Evolutionary conservation across 2,888 invertebrate genomes (phyloP).

Genomic region (Caenorhabditis japonica): DNA sequence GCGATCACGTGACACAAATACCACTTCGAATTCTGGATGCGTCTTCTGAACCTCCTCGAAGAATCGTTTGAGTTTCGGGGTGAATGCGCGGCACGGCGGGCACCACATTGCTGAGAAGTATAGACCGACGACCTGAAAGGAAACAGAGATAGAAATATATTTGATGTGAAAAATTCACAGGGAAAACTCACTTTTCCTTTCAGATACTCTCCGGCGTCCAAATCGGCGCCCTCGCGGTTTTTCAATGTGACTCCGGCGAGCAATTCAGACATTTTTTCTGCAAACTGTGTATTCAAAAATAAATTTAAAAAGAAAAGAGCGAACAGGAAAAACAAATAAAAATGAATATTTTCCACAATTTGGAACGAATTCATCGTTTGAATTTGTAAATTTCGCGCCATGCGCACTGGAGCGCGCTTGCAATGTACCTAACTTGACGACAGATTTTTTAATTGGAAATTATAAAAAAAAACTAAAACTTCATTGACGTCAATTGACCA

Average conservation of each 20-base stretch:
- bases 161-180: background rate
- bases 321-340: background rate
- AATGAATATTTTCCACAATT: background rate
- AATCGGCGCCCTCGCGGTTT: constrained; percentile 48
- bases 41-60: constrained; percentile 64
- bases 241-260: constrained; percentile 50
- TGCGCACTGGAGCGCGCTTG: constrained; percentile 12
- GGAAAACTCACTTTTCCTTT: constrained; percentile 67
- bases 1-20: constrained; percentile 74
- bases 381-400: background rate
- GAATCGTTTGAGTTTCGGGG: constrained; percentile 69
- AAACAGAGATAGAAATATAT: no score
- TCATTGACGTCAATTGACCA: no score
- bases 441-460: constrained; percentile 1
- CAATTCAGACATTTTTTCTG: constrained; percentile 51
- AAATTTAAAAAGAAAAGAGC: background rate
- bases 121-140: constrained; percentile 77
- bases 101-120: constrained; percentile 81
- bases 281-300: no score
- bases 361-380: background rate
- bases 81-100: no score
- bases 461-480: background rate
- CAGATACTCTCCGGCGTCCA: constrained; percentile 68
- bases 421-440: background rate
- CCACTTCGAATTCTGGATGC: constrained; percentile 73